Base-by-base conservation (phyloP, 2,113 vertebrate species). In the Gracilinanus agilis region DNA sequence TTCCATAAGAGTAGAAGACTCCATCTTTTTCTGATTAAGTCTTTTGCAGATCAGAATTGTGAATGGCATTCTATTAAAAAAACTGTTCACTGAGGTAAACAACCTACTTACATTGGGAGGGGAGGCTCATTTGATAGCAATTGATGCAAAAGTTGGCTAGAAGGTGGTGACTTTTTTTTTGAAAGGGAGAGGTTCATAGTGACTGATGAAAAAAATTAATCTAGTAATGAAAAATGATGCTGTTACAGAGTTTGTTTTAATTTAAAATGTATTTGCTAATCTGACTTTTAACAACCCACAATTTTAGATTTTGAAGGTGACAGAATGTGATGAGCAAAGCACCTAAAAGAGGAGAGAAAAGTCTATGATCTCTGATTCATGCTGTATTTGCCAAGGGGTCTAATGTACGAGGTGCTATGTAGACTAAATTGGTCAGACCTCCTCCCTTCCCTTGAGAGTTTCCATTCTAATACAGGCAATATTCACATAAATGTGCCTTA, bases 211-310 rank as follows among this genome's bases (percentile, higher is more conserved):
- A 4, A 75, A 83, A 83, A 83, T 40, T 40, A 40, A 83, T 40
- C n/a, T 21, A 7, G n/a, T 83, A 83, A 83, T 67, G 27, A 34
- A 29, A 67, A 67, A 67, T 67, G 34, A 61, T 83, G 67, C 40
- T n/a, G 40, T 23, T 83, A 83, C 19, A 92, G 93, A 94, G 83
- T 96, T 97, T 93, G 94, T 94, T 97, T 96, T 96, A 94, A 97
- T 97, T 97, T 96, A 95, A 96, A 97, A 96, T 96, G 93, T 91
- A 91, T 92, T 97, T 94, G n/a, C 67, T 83, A 83, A 40, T 83
- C 34, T 83, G 89, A 95, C 89, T 94, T 94, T 83, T 56, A 44
- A 95, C 95, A 95, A 56, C 1, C 34, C 94, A 58, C 91, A 91
- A 92, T 53, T 96, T 96, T 95, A 25, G 91, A 11, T 90, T 88